Evolutionary conservation across 2,888 invertebrate species (phyloP).

Genomic region (Polymixis lichenea): DNA sequence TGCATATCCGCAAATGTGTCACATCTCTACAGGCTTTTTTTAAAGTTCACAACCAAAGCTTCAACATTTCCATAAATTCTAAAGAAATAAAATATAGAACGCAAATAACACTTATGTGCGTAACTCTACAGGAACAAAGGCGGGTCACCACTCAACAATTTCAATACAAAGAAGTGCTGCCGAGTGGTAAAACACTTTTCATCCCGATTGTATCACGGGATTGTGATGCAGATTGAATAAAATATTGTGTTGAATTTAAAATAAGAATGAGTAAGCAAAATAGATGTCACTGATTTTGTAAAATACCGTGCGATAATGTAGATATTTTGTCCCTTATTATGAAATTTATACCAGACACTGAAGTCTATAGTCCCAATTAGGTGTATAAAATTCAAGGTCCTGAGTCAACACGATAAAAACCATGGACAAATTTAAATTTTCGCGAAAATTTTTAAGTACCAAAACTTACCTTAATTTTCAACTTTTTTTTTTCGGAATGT

Average conservation of each 20-base stretch:
- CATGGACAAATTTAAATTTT: too few relatives aligned
- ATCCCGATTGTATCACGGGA: slow-evolving; percentile 38
- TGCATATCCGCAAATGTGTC: not conserved
- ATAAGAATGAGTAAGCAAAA: not conserved
- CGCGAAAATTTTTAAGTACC: too few relatives aligned
- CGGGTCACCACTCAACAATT: slow-evolving; percentile 40
- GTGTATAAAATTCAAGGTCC: too few relatives aligned
- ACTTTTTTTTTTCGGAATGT: too few relatives aligned
- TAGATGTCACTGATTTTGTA: not conserved
- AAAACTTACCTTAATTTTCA: too few relatives aligned
- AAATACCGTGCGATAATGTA: too few relatives aligned
- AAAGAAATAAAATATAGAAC: slow-evolving; percentile 24
- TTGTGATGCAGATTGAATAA: slow-evolving; percentile 15
- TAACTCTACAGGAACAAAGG: slow-evolving; percentile 43
- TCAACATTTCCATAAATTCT: not conserved
- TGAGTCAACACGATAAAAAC: too few relatives aligned
- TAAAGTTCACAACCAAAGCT: not conserved
- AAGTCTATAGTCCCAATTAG: too few relatives aligned
- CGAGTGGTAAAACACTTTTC: slow-evolving; percentile 47
- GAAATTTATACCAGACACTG: too few relatives aligned
- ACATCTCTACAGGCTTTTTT: not conserved
- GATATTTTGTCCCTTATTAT: too few relatives aligned
- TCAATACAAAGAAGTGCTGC: slow-evolving; percentile 43
- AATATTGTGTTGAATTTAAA: slow-evolving; percentile 15
- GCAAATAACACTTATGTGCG: slow-evolving; percentile 40